Base-by-base conservation (phyloP, 2,888 invertebrate species). In the Tetragnatha montana region DNA sequence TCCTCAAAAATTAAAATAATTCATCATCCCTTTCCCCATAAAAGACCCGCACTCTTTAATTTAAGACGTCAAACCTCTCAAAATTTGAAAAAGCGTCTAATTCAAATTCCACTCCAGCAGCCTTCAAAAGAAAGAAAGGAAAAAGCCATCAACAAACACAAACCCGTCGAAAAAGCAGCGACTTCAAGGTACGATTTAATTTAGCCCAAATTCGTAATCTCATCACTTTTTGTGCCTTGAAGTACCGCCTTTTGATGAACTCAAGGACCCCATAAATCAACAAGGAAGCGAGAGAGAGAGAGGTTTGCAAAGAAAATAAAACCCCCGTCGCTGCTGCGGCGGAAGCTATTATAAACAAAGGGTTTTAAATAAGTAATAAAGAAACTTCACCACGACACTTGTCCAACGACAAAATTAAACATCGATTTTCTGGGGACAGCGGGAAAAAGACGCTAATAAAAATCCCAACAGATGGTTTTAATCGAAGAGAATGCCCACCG, bases 401-500 rank as follows among this genome's bases (percentile, higher is more conserved):
- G 60, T 60, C 17, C 60, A n/a, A 60, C 60, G 60, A 60, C 60
- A 60, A 60, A 60, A 60, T 60, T 60, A 60, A 60, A 60, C 60
- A 60, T 60, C 60, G 60, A 60, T 60, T 60, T 60, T 60, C 60
- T 60, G 60, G 14, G 60, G 60, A 17, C 69, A 68, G n/a, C 74
- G 35, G 49, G 51, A 50, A 35, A 82, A 74, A 84, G 76, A 35
- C 84, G 51, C 73, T 60, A 73, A 84, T 84, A 84, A 85, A 75
- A 78, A 74, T 68, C 70, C 51, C 86, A 86, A 74, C 86, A 86
- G 86, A 86, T 86, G 86, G 86, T 80, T 86, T 86, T 80, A 86
- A 86, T 86, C 80, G 86, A 49, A 78, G 73, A 73, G 73, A 81
- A 80, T 86, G 73, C 49, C 68, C 68, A 21, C 80, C 86, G 74